Base-by-base conservation (phyloP, 1,140 invertebrate species). In the Chrysomallon squamiferum region DNA sequence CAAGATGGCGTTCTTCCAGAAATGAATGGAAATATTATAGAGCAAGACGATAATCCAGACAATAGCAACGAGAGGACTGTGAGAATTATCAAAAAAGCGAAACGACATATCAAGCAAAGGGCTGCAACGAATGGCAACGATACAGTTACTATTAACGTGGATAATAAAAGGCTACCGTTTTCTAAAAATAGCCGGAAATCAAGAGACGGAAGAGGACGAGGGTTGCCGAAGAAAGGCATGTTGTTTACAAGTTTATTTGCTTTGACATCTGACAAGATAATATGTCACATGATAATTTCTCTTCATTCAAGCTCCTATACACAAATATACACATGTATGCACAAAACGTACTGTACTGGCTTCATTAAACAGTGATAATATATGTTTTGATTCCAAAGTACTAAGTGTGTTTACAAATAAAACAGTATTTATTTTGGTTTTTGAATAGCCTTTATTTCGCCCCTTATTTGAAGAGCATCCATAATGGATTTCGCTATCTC, bases 101-200 rank as follows among this genome's bases (percentile, higher is more conserved):
- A 68, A 43, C 47, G 70, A 20, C 54, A 59, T 18, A 49, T 72
- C 47, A 52, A 62, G 11, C 65, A 63, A 52, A 61, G 58, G 7
- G 62, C 57, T 32, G 52, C 62, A 25, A 63, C 58, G 11, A 57
- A 65, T 49, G 70, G 65, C 20, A 50, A 61, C 35, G 59, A 58
- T 30, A 32, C 38, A 15, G 63, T 65, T 29, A 66, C 52, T 59
- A 59, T 56, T 47, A 62, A 56, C 45, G 35, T 38, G 52, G 41
- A 50, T 18, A 72, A 72, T 38, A 61, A 68, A 52, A 22, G 62
- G 35, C 49, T 68, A 27, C 61, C 67, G 18, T 59, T 73, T 33
- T 61, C 69, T n/a, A 79, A 79, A 68, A 79, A 79, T 56, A 79
- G 77, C 67, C 66, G 75, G 25, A 77, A 75, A 54, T 79, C 77